Evolutionary conservation across 2,888 invertebrate genomes (phyloP).

Genomic region (Epiblema foenella): DNA sequence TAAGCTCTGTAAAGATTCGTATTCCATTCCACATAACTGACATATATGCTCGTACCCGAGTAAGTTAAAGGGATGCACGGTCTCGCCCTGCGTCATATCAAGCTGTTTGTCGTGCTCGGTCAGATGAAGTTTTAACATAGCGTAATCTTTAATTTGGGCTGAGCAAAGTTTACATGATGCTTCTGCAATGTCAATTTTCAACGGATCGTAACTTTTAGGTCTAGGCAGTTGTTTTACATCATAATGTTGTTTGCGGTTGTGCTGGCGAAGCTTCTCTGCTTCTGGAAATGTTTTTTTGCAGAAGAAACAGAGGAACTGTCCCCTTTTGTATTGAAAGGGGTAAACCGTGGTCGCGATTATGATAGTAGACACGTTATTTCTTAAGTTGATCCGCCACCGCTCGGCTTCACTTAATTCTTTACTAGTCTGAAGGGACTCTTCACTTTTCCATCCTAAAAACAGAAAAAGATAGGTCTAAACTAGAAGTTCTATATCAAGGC

Average conservation of each 20-base stretch:
- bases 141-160: conserved; percentile 62
- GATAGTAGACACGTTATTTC: conserved; percentile 71
- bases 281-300: conserved; percentile 74
- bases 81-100: conserved; percentile 70
- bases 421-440: conserved; percentile 60
- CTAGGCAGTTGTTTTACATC: conserved; percentile 62
- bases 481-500: conserved; percentile 1
- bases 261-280: conserved; percentile 73
- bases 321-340: conserved; percentile 78
- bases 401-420: conserved; percentile 60
- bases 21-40: conserved; percentile 74
- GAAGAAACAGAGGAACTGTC: conserved; percentile 74
- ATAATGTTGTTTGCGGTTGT: conserved; percentile 64
- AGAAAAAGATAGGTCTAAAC: conserved; percentile 74
- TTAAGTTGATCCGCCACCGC: conserved; percentile 64
- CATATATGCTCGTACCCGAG: conserved; percentile 71
- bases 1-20: conserved; percentile 75
- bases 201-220: conserved; percentile 73
- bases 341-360: conserved; percentile 73
- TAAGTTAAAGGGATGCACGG: conserved; percentile 74
- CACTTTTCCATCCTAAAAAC: conserved; percentile 79
- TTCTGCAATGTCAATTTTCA: conserved; percentile 75
- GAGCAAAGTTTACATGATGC: conserved; percentile 70
- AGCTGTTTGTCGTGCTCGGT: conserved; percentile 66
- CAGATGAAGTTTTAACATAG: conserved; percentile 67